phyloP scores from a whole-genome alignment of 2,888 invertebrate species.

The Keiferia lycopersicella region DNA sequence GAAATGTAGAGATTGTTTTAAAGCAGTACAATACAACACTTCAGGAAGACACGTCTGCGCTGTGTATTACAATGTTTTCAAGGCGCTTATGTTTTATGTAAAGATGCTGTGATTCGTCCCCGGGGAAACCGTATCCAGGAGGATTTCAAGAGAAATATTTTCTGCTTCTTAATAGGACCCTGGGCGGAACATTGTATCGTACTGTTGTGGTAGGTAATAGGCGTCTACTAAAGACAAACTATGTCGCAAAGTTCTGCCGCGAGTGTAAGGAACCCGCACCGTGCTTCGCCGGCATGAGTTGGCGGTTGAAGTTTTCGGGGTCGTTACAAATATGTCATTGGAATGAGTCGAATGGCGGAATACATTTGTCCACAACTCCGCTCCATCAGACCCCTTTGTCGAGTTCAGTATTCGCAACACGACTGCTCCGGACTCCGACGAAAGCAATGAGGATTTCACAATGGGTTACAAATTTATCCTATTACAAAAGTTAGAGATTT shows the following conservation, averaged over 20 bases:
- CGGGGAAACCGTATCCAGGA: not conserved
- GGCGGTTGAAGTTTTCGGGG: conserved; percentile 14
- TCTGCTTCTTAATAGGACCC: conserved; percentile 8
- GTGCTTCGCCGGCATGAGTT: conserved; percentile 18
- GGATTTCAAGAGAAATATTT: not conserved
- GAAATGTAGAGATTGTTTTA: conserved; percentile 3
- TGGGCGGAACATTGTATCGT: not conserved
- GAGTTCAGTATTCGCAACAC: conserved; percentile 19
- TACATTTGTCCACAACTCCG: conserved; percentile 15
- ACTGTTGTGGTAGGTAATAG: conserved; percentile 20
- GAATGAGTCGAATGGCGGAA: conserved; percentile 18
- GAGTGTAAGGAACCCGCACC: conserved; percentile 23
- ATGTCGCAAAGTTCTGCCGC: conserved; percentile 14
- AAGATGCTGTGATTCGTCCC: not conserved
- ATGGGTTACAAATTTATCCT: conserved; percentile 20
- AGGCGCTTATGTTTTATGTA: conserved; percentile 6
- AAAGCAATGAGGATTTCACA: conserved; percentile 21
- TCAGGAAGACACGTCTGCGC: not conserved
- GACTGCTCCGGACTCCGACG: conserved; percentile 20
- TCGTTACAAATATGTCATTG: conserved; percentile 26
- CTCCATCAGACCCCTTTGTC: conserved; percentile 13
- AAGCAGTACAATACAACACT: conserved; percentile 7
- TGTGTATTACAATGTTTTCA: conserved; percentile 8
- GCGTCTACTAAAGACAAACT: conserved; percentile 21
- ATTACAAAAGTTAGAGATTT: conserved; percentile 20